Conservation (phyloP, 2,888 invertebrate genomes). For the Orchesellides sinensis region DNA sequence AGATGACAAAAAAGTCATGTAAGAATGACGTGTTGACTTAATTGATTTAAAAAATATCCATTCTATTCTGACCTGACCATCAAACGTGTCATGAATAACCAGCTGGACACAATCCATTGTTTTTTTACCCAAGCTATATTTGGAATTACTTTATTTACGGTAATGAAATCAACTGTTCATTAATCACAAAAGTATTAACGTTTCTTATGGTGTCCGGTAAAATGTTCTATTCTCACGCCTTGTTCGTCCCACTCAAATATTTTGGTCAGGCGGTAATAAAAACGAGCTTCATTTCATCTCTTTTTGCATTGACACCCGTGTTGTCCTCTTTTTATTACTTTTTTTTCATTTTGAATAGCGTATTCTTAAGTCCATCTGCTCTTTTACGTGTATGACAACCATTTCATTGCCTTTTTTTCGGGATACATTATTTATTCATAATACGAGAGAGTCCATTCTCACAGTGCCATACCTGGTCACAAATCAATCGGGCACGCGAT, state of each 20-base stretch:
- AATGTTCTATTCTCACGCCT: constrained; percentile 53
- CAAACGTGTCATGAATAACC: too few species aligned
- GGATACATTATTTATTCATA: background rate
- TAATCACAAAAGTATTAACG: too few species aligned
- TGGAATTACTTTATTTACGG: background rate
- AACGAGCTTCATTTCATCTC: constrained; percentile 45
- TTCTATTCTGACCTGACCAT: too few species aligned
- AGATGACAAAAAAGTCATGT: too few species aligned
- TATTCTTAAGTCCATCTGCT: background rate
- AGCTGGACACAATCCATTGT: constrained; percentile 46
- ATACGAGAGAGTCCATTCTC: background rate
- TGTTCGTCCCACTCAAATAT: constrained; percentile 44
- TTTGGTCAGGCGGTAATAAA: too few species aligned
- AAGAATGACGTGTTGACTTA: too few species aligned
- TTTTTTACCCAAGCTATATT: too few species aligned
- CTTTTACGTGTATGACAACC: background rate
- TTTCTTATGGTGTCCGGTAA: too few species aligned
- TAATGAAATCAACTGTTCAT: constrained; percentile 59
- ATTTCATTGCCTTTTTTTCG: background rate
- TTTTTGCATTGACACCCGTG: constrained; percentile 3
- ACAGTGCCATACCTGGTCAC: constrained; percentile 21
- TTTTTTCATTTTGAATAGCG: constrained; percentile 9
- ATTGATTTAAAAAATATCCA: too few species aligned
- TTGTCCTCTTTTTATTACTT: too few species aligned
- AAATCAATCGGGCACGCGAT: constrained; percentile 48